Conservation (phyloP, 2,113 vertebrate species). For the Lepus europaeus region DNA sequence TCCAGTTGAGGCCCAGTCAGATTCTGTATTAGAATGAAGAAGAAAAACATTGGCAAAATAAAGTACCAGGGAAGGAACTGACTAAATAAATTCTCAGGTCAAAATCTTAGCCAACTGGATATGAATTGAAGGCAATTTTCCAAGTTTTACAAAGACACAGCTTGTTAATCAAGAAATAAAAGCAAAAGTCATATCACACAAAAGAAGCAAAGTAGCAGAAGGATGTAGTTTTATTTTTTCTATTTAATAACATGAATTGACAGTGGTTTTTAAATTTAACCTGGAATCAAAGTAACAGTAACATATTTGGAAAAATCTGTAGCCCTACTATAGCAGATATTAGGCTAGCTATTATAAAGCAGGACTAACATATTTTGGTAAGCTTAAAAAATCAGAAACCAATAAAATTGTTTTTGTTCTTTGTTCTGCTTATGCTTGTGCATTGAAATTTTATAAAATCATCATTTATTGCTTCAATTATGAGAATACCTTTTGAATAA, state of each 20-base stretch:
- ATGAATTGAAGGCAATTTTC: slow-evolving; percentile 24
- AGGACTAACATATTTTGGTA: background rate
- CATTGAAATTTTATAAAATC: slow-evolving; percentile 28
- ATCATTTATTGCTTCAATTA: background rate
- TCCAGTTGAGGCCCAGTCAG: background rate
- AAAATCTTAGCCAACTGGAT: background rate
- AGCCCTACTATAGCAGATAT: background rate
- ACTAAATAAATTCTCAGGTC: slow-evolving; percentile 4
- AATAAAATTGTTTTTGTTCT: background rate
- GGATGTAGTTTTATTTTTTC: no score
- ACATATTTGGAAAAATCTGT: background rate
- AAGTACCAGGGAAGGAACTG: background rate
- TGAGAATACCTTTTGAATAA: background rate
- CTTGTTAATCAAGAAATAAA: background rate
- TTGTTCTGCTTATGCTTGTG: background rate
- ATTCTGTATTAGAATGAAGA: background rate
- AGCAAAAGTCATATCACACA: background rate
- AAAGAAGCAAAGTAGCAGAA: background rate
- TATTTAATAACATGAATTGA: no score
- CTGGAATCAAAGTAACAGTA: background rate
- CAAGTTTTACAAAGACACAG: background rate
- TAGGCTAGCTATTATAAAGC: background rate
- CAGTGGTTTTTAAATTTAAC: background rate
- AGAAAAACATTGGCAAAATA: background rate
- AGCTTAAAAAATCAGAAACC: background rate